Evolutionary conservation across 1,140 invertebrate species (phyloP).

Genomic region (Pteromalus puparum): DNA sequence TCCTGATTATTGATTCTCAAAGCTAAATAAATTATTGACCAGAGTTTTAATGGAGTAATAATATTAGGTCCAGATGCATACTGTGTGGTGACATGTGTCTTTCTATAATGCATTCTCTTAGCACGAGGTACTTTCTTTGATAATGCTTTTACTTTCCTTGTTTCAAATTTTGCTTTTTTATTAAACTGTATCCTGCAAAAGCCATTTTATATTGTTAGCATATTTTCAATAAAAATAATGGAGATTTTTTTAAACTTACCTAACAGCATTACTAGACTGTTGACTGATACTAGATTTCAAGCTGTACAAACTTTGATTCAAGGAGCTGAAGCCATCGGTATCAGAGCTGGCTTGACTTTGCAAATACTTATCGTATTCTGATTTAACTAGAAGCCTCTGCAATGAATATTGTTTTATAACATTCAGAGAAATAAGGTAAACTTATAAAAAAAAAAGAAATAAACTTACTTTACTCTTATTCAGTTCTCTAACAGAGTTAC

Average conservation of each 20-base stretch:
- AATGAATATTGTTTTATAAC: conserved; percentile 39
- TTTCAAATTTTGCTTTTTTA: conserved; percentile 65
- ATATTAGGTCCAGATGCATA: conserved; percentile 68
- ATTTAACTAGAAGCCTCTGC: conserved; percentile 62
- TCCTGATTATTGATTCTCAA: conserved; percentile 76
- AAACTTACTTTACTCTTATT: conserved; percentile 63
- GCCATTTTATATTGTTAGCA: conserved; percentile 3
- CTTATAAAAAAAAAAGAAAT: neutral
- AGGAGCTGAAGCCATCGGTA: conserved; percentile 58
- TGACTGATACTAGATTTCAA: conserved; percentile 58
- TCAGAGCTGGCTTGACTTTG: conserved; percentile 65
- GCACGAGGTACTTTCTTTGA: conserved; percentile 62
- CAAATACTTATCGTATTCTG: conserved; percentile 69
- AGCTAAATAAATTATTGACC: conserved; percentile 76
- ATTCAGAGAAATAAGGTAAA: conserved; percentile 20
- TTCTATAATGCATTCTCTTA: conserved; percentile 64
- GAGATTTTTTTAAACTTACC: conserved; percentile 30
- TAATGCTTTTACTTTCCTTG: conserved; percentile 62
- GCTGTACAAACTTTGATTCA: conserved; percentile 68
- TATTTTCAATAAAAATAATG: neutral
- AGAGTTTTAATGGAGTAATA: conserved; percentile 72
- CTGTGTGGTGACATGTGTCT: conserved; percentile 61
- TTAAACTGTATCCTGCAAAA: conserved; percentile 66
- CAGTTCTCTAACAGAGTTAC: conserved; percentile 59
- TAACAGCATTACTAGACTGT: conserved; percentile 53